These are phyloP conservation scores for Tautogolabrus adspersus DNA, from an alignment of 2,113 vertebrate species.

Conservation along the genomic window DNA sequence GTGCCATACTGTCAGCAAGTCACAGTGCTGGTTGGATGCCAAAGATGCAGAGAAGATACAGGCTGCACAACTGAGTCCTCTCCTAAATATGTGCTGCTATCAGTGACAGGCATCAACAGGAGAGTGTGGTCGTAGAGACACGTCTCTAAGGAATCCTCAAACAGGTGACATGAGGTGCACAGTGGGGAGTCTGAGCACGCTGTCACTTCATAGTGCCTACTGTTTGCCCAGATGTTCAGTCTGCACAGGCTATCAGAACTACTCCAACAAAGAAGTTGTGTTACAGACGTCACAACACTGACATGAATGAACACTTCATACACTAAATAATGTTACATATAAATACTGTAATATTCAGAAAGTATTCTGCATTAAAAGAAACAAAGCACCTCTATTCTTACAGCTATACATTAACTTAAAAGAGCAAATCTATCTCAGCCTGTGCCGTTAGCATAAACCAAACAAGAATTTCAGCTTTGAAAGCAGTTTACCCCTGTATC, in stretches of 20 bases:
- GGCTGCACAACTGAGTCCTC: conserved; percentile 50
- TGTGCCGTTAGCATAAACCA: conserved; percentile 21
- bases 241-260: conserved; percentile 7
- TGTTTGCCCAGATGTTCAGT: conserved; percentile 41
- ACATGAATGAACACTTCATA: neutral
- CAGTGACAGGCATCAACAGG: conserved; percentile 70
- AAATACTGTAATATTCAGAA: neutral
- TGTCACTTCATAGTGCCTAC: conserved; percentile 25
- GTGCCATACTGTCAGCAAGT: conserved; percentile 62
- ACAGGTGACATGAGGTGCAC: conserved; percentile 37
- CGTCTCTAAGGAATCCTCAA: conserved; percentile 50
- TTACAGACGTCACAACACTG: neutral
- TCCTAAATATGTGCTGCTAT: conserved; percentile 67
- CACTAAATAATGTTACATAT: neutral
- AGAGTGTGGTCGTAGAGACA: conserved; percentile 44
- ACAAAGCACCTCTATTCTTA: neutral
- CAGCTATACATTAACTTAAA: neutral
- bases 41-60: conserved; percentile 63
- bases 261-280: conserved; percentile 4
- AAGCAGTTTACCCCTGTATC: conserved; percentile 61
- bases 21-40: conserved; percentile 47
- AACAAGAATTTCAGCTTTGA: conserved; percentile 51
- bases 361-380: neutral
- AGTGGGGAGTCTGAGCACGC: conserved; percentile 35
- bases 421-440: neutral